Evolutionary conservation across 2,888 invertebrate genomes (phyloP), one percentile per base, ranked within the genome.

Genomic region (Stenurella melanura): DNA sequence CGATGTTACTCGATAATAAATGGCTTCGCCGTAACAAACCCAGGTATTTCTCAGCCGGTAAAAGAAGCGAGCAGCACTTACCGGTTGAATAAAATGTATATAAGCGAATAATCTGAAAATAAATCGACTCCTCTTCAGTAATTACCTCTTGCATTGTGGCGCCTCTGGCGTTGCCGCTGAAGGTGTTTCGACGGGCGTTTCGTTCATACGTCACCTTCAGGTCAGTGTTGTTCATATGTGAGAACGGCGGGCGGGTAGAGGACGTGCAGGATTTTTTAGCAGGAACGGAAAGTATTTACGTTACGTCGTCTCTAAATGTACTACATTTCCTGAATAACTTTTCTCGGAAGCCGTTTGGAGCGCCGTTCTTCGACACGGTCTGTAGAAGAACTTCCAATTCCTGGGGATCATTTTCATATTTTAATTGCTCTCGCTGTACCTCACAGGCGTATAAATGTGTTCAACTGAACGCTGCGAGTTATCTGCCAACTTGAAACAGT

Each of bases 91-190:
- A 78, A 81, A 82, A 80, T 82, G 79, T 82, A 79, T 80, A 78
- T 78, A 82, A 78, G 78, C 77, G 81, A 78, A 80, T 80, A 82
- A 81, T 81, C 81, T 80, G 77, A 74, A 81, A 78, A 83, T 83
- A 82, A 83, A 83, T 83, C 83, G 79, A 78, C 79, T 77, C 72
- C 73, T 75, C 54, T 63, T 63, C 54, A 56, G 54, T 72, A 72
- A 71, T 71, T 71, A 71, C 50, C 50, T 50, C n/a, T 50, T n/a
- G 50, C 50, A 50, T 5, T 21, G 4, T 21, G 61, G 72, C 72
- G 72, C 63, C 63, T 63, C 17, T 18, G 34, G 30, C n/a, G 61
- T 38, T 34, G 17, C 0, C 18, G 15, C 34, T 17, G 34, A 30
- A n/a, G 61, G 17, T 18, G 18, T 42, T 34, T 38, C 34, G 38